phyloP scores from a whole-genome alignment of 2,888 invertebrate species.

The Fabriciana adippe region DNA sequence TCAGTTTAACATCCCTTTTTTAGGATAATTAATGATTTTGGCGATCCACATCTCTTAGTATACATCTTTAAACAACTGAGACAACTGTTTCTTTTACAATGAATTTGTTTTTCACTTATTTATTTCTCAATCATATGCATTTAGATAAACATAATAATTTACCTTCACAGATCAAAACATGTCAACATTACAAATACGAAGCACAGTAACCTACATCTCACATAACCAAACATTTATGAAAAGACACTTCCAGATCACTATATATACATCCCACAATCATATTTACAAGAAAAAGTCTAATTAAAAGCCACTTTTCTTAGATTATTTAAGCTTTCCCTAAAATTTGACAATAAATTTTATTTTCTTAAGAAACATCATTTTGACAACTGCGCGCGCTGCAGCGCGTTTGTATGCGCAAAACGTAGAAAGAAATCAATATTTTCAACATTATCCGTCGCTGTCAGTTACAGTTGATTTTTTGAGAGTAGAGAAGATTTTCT shows the following conservation, averaged over 20 bases:
- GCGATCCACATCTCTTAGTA: not conserved
- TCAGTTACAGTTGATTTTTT: not conserved
- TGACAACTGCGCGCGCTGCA: slow-evolving; percentile 71
- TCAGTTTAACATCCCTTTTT: not conserved
- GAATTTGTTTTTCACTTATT: not conserved
- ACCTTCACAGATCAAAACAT: slow-evolving; percentile 21
- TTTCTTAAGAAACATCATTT: slow-evolving; percentile 47
- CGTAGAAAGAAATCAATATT: slow-evolving; percentile 62
- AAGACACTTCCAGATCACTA: not conserved
- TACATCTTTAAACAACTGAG: not conserved
- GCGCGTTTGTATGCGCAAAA: slow-evolving; percentile 42
- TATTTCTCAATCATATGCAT: not conserved
- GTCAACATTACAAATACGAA: slow-evolving; percentile 22
- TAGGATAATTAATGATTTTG: not conserved
- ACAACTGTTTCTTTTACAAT: not conserved
- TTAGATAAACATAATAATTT: slow-evolving; percentile 10
- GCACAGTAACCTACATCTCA: slow-evolving; percentile 25
- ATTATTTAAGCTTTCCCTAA: slow-evolving; percentile 10
- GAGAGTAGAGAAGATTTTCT: not conserved
- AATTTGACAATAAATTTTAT: slow-evolving; percentile 18
- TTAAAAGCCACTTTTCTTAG: slow-evolving; percentile 6
- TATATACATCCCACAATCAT: not conserved
- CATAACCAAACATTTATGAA: slow-evolving; percentile 3
- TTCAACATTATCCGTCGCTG: slow-evolving; percentile 30
- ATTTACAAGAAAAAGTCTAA: not conserved